Base-by-base conservation (phyloP, 2,888 invertebrate species). In the Pomacea canaliculata region DNA sequence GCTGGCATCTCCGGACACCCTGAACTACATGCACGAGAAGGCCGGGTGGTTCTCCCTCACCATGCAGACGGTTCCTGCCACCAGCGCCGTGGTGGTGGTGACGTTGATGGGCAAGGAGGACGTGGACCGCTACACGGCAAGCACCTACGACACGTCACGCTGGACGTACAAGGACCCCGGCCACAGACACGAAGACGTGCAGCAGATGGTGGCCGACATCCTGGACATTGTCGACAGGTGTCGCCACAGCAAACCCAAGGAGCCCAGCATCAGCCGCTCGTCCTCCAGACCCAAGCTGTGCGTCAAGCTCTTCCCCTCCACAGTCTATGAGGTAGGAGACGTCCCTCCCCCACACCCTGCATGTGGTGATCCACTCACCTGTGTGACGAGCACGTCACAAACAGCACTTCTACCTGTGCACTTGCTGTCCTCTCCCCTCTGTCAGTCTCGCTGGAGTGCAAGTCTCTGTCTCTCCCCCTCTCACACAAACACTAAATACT, bases 11-110 rank as follows among this genome's bases (percentile, higher is more conserved):
- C 72, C 77, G 0, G 62, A 77, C 51, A 48, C 80, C 18, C 49
- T 78, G 73, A 56, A 48, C 7, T 82, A 75, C 56, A 73, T 80
- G 77, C 59, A 69, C 23, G 59, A 73, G 16, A 73, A 76, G n/a
- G 27, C 51, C 0, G 49, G 60, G 10, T 81, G 81, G 81, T 76
- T 80, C 49, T 51, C 65, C 18, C 49, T 23, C 9, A 59, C 69
- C 0, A 48, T 80, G 27, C 46, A 49, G 9, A 59, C 66, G 0
- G 59, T 46, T 13, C 71, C 77, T 1, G 46, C 46, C 16, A 59
- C n/a, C 12, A 62, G 62, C 16, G 56, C 75, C 19, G 18, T 75
- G 16, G 67, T 77, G 18, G 63, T 73, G 18, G 51, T 71, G 8
- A 62, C 66, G 5, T 72, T 79, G 48, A 49, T 75, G 62, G 75